Conservation (phyloP, 2,888 invertebrate genomes). For the Dromius quadrimaculatus region DNA sequence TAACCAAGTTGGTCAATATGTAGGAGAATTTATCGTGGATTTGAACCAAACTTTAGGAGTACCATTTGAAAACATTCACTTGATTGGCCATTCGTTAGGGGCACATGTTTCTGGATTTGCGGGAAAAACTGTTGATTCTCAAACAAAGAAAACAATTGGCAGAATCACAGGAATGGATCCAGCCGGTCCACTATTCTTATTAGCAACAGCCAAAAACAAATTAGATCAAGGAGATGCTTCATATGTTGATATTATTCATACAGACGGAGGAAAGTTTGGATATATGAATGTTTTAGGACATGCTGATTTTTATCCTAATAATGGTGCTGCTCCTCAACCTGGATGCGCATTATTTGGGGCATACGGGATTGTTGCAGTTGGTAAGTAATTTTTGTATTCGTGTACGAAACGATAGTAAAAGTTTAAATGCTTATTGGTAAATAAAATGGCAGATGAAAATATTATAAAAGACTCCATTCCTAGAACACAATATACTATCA, state of each 20-base stretch:
- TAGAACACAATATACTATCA: no score
- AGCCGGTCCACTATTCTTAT: slow-evolving; percentile 73
- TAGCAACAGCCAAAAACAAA: slow-evolving; percentile 63
- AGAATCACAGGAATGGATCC: slow-evolving; percentile 68
- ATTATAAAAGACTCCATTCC: background rate
- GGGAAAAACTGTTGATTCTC: slow-evolving; percentile 61
- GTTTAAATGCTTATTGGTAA: background rate
- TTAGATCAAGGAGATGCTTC: slow-evolving; percentile 75
- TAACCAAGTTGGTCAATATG: slow-evolving; percentile 40
- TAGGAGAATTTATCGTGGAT: slow-evolving; percentile 44
- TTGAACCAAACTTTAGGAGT: slow-evolving; percentile 58
- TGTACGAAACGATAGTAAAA: background rate
- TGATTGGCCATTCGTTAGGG: slow-evolving; percentile 64
- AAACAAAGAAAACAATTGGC: slow-evolving; percentile 40
- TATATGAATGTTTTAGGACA: slow-evolving; percentile 74
- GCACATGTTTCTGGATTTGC: slow-evolving; percentile 74
- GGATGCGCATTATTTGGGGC: slow-evolving; percentile 68
- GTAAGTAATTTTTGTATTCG: slow-evolving; percentile 33
- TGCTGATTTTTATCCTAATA: slow-evolving; percentile 80
- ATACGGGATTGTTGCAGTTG: slow-evolving; percentile 21
- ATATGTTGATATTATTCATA: slow-evolving; percentile 80
- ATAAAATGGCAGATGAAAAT: background rate
- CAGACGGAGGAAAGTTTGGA: slow-evolving; percentile 74
- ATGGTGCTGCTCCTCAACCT: slow-evolving; percentile 74
- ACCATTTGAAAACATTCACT: slow-evolving; percentile 55